Evolutionary conservation across 1,140 invertebrate species (phyloP).

Genomic region (Neotoxoptera formosana): DNA sequence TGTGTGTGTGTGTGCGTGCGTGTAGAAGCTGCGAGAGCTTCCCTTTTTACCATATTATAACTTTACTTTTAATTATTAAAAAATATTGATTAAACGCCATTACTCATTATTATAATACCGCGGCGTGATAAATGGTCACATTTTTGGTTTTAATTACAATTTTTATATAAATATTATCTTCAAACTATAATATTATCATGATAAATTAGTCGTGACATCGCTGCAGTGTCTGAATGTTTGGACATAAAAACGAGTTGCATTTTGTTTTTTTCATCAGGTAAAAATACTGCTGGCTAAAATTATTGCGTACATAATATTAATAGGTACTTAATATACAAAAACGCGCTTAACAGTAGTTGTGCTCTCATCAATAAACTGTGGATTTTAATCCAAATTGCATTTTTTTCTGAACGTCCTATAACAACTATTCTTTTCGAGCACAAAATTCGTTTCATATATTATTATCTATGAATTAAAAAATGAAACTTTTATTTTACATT

Average conservation of each 20-base stretch:
- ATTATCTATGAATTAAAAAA: no score
- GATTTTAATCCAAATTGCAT: no score
- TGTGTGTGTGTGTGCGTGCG: no score
- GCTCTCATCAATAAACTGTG: neutral
- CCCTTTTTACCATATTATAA: constrained; percentile 16
- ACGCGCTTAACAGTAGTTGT: neutral
- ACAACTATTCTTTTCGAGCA: no score
- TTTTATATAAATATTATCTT: neutral
- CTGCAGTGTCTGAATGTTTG: neutral
- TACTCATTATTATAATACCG: neutral
- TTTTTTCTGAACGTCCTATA: no score
- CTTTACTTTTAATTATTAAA: constrained; percentile 42
- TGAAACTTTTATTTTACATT: no score
- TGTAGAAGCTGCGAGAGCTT: neutral
- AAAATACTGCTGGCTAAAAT: neutral
- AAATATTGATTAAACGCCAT: constrained; percentile 45
- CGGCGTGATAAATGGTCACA: neutral
- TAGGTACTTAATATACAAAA: neutral
- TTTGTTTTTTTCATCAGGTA: neutral
- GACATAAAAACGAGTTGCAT: neutral
- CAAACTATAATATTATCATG: neutral
- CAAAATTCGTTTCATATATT: no score
- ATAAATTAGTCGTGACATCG: neutral
- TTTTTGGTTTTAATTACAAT: constrained; percentile 35
- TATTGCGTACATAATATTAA: neutral